phyloP scores from a whole-genome alignment of 2,888 invertebrate species.

The Scrobipalpa atriplicella region DNA sequence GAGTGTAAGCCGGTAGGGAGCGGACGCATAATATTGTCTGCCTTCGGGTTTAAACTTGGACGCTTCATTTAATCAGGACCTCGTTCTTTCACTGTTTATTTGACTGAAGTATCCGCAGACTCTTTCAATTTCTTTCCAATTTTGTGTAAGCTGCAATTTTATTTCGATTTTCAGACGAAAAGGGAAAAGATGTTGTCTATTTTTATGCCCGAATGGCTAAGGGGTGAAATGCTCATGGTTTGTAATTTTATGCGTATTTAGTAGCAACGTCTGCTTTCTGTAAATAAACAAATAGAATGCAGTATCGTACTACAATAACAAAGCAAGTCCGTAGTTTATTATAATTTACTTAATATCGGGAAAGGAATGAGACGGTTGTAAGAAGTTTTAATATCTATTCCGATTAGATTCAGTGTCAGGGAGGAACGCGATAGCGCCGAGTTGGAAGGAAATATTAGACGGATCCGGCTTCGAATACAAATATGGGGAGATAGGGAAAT shows the following conservation, averaged over 20 bases:
- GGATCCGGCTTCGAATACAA: conserved; percentile 81
- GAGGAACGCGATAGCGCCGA: conserved; percentile 78
- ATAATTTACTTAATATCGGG: conserved; percentile 54
- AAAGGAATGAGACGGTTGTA: conserved; percentile 64
- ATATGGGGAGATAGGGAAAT: conserved; percentile 81
- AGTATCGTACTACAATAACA: background rate
- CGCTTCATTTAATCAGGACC: conserved; percentile 65
- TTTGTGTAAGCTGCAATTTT: conserved; percentile 34
- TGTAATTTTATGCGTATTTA: conserved; percentile 1
- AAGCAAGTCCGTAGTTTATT: conserved; percentile 31
- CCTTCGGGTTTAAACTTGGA: conserved; percentile 56
- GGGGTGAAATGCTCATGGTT: conserved; percentile 1
- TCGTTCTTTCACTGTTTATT: conserved; percentile 61
- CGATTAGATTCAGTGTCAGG: conserved; percentile 83
- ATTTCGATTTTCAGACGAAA: conserved; percentile 30
- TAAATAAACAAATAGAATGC: background rate
- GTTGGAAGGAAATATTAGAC: conserved; percentile 81
- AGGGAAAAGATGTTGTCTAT: conserved; percentile 24
- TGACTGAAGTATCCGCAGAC: conserved; percentile 54
- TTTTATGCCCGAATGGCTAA: conserved; percentile 13
- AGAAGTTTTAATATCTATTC: conserved; percentile 83
- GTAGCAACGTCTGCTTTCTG: background rate
- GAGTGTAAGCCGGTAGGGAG: conserved; percentile 51
- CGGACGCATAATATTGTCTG: conserved; percentile 54
- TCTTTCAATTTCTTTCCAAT: conserved; percentile 45